Evolutionary conservation across 2,888 invertebrate species (phyloP).

Genomic region (Harpagoxenus sublaevis): DNA sequence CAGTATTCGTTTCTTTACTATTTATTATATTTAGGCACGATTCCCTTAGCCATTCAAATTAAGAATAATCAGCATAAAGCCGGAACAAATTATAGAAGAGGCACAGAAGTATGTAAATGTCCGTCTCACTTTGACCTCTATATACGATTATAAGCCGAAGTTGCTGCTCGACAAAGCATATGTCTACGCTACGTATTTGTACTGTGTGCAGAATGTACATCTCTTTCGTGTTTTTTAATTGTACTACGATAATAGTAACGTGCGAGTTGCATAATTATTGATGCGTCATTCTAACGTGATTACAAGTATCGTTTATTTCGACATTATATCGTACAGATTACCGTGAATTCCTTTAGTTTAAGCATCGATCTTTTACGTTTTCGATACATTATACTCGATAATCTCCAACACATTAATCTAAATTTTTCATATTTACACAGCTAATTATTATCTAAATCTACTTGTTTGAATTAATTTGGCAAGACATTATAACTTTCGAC

Average conservation of each 20-base stretch:
- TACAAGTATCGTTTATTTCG: background rate
- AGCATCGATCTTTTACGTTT: background rate
- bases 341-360: slow-evolving; percentile 15
- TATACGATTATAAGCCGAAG: slow-evolving; percentile 60
- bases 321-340: slow-evolving; percentile 20
- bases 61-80: slow-evolving; percentile 3
- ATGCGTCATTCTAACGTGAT: slow-evolving; percentile 52
- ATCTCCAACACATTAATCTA: slow-evolving; percentile 1
- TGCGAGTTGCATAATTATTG: slow-evolving; percentile 64
- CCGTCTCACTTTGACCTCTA: slow-evolving; percentile 57
- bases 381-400: background rate
- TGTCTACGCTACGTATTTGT: slow-evolving; percentile 68
- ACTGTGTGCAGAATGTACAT: slow-evolving; percentile 68
- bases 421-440: slow-evolving; percentile 4
- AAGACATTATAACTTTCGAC: background rate
- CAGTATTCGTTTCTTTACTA: slow-evolving; percentile 44
- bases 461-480: background rate
- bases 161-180: slow-evolving; percentile 56
- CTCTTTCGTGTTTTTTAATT: slow-evolving; percentile 71
- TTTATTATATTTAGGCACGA: slow-evolving; percentile 1
- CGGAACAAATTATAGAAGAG: background rate
- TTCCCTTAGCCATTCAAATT: background rate
- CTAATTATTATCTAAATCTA: background rate
- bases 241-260: slow-evolving; percentile 67
- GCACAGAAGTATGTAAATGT: slow-evolving; percentile 23